Evolutionary conservation across 2,113 vertebrate genomes (phyloP).

Genomic region (Prionailurus viverrinus): DNA sequence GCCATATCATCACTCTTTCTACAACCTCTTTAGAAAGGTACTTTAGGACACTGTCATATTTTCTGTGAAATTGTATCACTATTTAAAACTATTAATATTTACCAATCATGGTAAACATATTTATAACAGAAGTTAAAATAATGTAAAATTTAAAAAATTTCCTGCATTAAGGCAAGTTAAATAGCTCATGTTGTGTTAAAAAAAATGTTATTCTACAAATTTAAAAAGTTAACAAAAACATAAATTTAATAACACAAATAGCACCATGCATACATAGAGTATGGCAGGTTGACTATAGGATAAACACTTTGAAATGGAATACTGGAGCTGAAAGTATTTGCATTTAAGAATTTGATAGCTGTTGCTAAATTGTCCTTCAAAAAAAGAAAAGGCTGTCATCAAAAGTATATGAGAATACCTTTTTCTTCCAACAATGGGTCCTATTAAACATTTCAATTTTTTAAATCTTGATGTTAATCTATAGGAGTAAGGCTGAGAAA

Average conservation of each 20-base stretch:
- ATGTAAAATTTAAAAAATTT: neutral
- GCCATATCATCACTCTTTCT: neutral
- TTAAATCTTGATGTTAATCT: neutral
- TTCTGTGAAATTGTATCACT: neutral
- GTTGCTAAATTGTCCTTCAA: neutral
- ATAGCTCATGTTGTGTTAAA: neutral
- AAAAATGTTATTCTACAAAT: neutral
- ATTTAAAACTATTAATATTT: slow-evolving; percentile 1
- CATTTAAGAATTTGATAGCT: neutral
- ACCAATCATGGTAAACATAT: neutral
- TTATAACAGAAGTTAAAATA: neutral
- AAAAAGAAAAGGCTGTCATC: neutral
- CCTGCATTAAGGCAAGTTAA: neutral
- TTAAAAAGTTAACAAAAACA: slow-evolving; percentile 22
- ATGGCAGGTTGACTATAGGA: neutral
- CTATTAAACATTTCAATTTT: neutral
- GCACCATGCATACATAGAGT: neutral
- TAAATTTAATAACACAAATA: slow-evolving; percentile 16
- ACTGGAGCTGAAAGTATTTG: neutral
- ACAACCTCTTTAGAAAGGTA: neutral
- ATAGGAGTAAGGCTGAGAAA: neutral
- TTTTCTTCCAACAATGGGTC: neutral
- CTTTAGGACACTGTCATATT: neutral
- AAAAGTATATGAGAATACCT: neutral
- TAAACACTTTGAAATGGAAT: neutral